phyloP scores from a whole-genome alignment of 2,797 vertebrate species.

The Galagoides demidoff region DNA sequence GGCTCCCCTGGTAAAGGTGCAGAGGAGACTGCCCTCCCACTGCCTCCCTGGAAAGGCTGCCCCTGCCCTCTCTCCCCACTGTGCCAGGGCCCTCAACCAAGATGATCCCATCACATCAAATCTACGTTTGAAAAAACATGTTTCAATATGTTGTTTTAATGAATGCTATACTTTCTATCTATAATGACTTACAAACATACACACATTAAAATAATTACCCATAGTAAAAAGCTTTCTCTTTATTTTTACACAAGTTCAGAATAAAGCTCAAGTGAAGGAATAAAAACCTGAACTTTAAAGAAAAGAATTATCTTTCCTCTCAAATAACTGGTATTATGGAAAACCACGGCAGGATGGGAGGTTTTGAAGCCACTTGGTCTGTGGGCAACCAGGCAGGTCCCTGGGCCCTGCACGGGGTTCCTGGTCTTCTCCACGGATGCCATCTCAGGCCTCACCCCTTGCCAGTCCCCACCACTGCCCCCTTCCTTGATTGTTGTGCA shows the following conservation, averaged over 20 bases:
- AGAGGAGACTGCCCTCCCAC: too few species aligned
- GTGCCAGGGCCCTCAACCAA: too few species aligned
- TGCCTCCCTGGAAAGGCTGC: too few species aligned
- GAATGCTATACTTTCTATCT: conserved; percentile 73
- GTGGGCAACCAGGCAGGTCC: too few species aligned
- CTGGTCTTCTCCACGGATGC: too few species aligned
- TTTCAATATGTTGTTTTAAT: conserved; percentile 80
- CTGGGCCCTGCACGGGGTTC: too few species aligned
- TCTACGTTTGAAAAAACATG: conserved; percentile 81
- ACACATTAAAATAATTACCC: conserved; percentile 76
- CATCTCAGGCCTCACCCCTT: too few species aligned
- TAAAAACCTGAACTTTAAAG: conserved; percentile 48
- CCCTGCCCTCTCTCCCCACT: too few species aligned
- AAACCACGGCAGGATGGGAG: neutral
- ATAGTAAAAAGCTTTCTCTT: conserved; percentile 7
- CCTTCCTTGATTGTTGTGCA: too few species aligned
- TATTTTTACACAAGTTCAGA: conserved; percentile 52
- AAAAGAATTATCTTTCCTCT: conserved; percentile 31
- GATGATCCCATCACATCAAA: conserved; percentile 27
- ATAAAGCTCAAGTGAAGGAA: conserved; percentile 63
- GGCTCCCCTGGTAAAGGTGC: too few species aligned
- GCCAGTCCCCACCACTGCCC: too few species aligned
- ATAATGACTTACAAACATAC: conserved; percentile 67
- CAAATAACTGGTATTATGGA: conserved; percentile 2
- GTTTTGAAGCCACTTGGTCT: too few species aligned